These are phyloP conservation scores for Eulemur coronatus DNA, from an alignment of 2,797 vertebrate genomes.

Conservation along the genomic window DNA sequence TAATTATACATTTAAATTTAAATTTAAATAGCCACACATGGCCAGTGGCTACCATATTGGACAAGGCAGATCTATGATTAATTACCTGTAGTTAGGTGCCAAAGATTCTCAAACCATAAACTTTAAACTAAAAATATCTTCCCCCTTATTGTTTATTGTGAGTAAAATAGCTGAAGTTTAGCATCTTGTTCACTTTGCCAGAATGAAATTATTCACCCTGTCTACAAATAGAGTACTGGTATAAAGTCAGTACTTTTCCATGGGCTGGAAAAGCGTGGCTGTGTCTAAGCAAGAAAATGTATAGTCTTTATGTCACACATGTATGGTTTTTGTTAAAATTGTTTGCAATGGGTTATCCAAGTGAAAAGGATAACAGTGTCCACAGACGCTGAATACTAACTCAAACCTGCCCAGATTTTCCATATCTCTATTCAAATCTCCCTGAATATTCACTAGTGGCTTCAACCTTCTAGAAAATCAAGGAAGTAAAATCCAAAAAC, in stretches of 20 bases:
- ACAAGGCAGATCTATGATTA: background rate
- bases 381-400: background rate
- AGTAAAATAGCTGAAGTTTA: background rate
- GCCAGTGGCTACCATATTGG: background rate
- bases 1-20: background rate
- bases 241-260: background rate
- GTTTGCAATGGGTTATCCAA: background rate
- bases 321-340: background rate
- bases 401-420: background rate
- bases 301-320: background rate
- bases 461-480: slow-evolving; percentile 19
- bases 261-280: background rate
- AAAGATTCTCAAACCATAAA: background rate
- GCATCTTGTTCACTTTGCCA: background rate
- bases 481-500: background rate
- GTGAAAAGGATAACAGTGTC: background rate
- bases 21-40: background rate
- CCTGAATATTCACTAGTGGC: background rate
- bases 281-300: background rate
- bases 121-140: background rate
- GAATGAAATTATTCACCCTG: background rate
- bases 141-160: background rate
- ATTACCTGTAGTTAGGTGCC: background rate
- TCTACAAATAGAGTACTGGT: background rate
- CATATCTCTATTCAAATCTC: background rate